phyloP scores from a whole-genome alignment of 2,113 vertebrate genomes.

The Cephalopterus ornatus region DNA sequence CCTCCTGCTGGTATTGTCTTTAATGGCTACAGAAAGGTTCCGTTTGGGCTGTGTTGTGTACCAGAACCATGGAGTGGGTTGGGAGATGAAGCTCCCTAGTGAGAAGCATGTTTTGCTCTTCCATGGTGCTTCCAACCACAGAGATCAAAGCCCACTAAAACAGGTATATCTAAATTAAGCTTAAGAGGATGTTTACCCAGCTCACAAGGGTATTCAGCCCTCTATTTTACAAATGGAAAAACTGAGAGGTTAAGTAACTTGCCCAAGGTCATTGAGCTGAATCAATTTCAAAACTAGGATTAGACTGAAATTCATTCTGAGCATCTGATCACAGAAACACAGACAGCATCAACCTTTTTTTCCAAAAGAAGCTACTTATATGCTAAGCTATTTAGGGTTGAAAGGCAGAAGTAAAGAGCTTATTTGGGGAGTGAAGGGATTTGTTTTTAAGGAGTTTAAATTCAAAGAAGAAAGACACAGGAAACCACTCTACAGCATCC shows the following conservation, averaged over 20 bases:
- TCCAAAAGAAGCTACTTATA: constrained; percentile 36
- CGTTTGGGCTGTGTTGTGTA: neutral
- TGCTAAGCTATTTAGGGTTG: constrained; percentile 59
- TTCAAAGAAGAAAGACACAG: neutral
- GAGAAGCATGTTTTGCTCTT: neutral
- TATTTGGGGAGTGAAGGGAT: constrained; percentile 15
- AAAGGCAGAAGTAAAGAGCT: constrained; percentile 61
- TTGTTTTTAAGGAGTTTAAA: constrained; percentile 44
- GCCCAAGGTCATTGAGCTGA: constrained; percentile 19
- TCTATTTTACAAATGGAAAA: constrained; percentile 35
- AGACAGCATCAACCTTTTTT: neutral
- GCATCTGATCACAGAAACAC: constrained; percentile 22
- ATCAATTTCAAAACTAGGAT: constrained; percentile 32
- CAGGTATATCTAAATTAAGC: neutral
- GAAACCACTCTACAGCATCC: neutral
- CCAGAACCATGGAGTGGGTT: neutral
- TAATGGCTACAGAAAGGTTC: neutral
- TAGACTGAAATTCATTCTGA: constrained; percentile 35
- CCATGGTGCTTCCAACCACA: neutral
- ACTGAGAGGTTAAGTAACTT: constrained; percentile 24
- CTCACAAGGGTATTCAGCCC: neutral
- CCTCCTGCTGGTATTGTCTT: neutral
- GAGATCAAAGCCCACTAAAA: neutral
- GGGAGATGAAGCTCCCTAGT: neutral
- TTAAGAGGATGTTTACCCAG: neutral